Base-by-base conservation (phyloP, 2,113 vertebrate genomes). In the Rynchops niger region DNA sequence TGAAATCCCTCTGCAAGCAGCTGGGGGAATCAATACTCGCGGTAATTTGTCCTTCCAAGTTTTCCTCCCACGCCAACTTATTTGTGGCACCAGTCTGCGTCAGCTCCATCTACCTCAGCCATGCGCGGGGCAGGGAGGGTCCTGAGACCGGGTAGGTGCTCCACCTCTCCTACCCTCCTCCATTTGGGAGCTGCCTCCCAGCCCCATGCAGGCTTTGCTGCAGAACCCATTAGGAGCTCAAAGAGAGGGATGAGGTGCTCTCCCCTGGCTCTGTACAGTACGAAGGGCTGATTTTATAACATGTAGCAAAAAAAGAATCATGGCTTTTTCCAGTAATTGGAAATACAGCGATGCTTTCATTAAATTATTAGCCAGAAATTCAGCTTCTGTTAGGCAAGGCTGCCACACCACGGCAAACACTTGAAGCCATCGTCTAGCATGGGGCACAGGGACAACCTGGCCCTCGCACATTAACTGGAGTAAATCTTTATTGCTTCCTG, bases 1-100 rank as follows among this genome's bases (percentile, higher is more conserved):
- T 98, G 95, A 98, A 98, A 98, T 98, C 97, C 97, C 95, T 96
- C 96, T 90, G 95, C 97, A 96, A 93, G 85, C 93, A 92, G 97
- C 56, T 63, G 9, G 79, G 58, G 79, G 92, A 93, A 91, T 93
- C 94, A 92, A 92, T 89, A 92, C 74, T 83, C 72, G 22, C 45
- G 14, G 43, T 69, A 78, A 96, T 58, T 97, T 90, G 97, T 97
- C 97, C 95, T 97, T 94, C 94, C 95, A 92, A 93, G 69, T 91
- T 88, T 95, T 88, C 93, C 45, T 85, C 80, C 96, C 91, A 86
- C 43, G 3, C 83, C 70, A 62, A 72, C 76, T 93, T 73, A 90
- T 74, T 90, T 84, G 71, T 56, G 74, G 80, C 23, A 34, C 67
- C 69, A n/a, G 63, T 63, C 65, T 85, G 63, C 9, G 8, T 81